Base-by-base conservation (phyloP, 2,888 invertebrate genomes). In the Drosophila barbarae region DNA sequence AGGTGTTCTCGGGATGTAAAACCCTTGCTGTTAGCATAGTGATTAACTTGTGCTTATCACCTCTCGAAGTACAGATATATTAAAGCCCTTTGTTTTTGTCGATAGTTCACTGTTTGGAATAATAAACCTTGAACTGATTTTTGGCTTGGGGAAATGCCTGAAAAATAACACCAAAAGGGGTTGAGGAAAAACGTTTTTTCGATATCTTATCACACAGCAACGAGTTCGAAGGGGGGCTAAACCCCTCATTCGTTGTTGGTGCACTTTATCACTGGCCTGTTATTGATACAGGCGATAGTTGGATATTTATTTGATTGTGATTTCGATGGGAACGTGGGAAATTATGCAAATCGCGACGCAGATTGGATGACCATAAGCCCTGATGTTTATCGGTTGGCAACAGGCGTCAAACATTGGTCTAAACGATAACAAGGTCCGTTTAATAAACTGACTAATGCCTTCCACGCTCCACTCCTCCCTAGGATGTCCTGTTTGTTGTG, bases 331-430 rank as follows among this genome's bases (percentile, higher is more conserved):
- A 71, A 61, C 69, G 82, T 85, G 81, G 82, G 81, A 82, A 81
- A 84, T 77, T 77, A 81, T 81, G 76, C 81, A 81, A 81, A 81
- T 68, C 85, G 85, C 71, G 69, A 56, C 71, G 69, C 72, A 78
- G 75, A 85, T 81, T 80, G 77, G 68, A 78, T 78, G 84, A 56
- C 73, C 74, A 71, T 63, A 68, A 83, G 80, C 78, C 61, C 66
- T 56, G 54, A 49, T 56, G 72, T 61, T 79, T 83, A 74, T 78
- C 84, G 56, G 47, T n/a, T 28, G 47, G 47, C 46, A 47, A 47
- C 46, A 21, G 35, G 38, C 26, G 28, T 26, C 6, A 34, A 46
- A 21, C 30, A 32, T 23, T 12, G 12, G n/a, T 4, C 41, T 21
- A 30, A 42, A 49, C 15, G 53, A 46, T 15, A 46, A 49, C 52